Base-by-base conservation (phyloP, 2,797 vertebrate genomes). In the Echeneis naucrates region DNA sequence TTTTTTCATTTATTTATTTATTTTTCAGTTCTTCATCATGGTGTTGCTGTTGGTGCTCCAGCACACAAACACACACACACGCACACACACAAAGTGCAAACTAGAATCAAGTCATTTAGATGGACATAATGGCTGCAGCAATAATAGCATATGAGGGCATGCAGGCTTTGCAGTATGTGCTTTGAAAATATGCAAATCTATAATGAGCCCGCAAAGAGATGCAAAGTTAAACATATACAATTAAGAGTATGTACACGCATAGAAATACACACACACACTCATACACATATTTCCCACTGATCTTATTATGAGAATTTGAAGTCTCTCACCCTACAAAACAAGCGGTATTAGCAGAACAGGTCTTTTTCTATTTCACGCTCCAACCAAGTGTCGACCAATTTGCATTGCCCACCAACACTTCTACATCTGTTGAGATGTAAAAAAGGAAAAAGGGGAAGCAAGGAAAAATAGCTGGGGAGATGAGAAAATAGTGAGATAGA, bases 351-450 rank as follows among this genome's bases (percentile, higher is more conserved):
- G 86, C 85, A 77, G 71, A 74, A 26, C 75, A 66, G 82, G 85
- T 87, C 84, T 75, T 87, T 91, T 91, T 89, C 91, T 83, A 92
- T 93, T 93, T 94, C 92, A 92, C 87, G 89, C 91, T 94, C 88
- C 89, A 92, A 90, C 90, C 91, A 88, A 91, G 87, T 90, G 89
- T 89, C 86, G 82, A 88, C 72, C 78, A 91, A 88, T 92, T 91
- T 92, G 82, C 87, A 84, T 90, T 62, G 88, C 69, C 64, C 65
- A 62, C 85, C 80, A 90, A 87, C 75, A 84, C 73, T 83, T 84
- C 59, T 78, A 82, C 76, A 81, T 85, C 71, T 80, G 79, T 82
- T 78, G 70, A 80, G 80, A 88, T 81, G 79, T 68, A 40, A 77
- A 69, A 60, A 37, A 4, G 27, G 48, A 63, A 60, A 48, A 26